Evolutionary conservation across 1,140 invertebrate species (phyloP), one percentile per base, ranked within the genome.

Genomic region (Brachionus manjavacas): DNA sequence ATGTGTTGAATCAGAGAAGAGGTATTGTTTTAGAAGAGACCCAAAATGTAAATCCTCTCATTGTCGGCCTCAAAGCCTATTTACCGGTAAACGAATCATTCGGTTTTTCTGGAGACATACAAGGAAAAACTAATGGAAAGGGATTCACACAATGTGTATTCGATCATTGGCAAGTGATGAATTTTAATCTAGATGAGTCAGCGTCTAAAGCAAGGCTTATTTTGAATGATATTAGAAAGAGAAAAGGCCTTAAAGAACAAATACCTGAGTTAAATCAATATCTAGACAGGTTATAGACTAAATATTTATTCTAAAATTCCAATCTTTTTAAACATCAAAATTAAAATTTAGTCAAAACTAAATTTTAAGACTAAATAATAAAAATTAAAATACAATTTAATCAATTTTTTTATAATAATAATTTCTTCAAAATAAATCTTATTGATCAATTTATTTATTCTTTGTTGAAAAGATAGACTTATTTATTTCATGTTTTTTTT

Each of bases 51-150:
- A 35, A 35, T 28, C 11, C 41, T 20, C 23, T 66, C 49, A 28
- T 83, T 16, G 3, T 9, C 4, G 12, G 23, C 9, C 0, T 84
- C 4, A 84, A 16, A 74, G 83, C 83, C 12, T 72, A 25, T 46
- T 41, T 84, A 23, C 83, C 83, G 2, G 70, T 84, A 8, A 74
- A 52, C 23, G 83, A 84, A 39, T 84, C 83, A 39, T 74, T 74
- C 83, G 68, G 70, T 3, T 84, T 49, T 76, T 28, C 52, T 3
- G 43, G 20, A n/a, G 66, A 74, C 16, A 41, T 84, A 46, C 23
- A 46, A 23, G 12, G 12, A 12, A 60, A 25, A 23, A 84, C 66
- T 12, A 74, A 66, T 60, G 83, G 83, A 20, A 43, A 74, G 74
- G 83, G 66, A 23, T 84, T 84, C 31, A 41, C 66, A 14, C 83